Evolutionary conservation across 2,113 vertebrate genomes (phyloP).

Genomic region (Carassius gibelio): DNA sequence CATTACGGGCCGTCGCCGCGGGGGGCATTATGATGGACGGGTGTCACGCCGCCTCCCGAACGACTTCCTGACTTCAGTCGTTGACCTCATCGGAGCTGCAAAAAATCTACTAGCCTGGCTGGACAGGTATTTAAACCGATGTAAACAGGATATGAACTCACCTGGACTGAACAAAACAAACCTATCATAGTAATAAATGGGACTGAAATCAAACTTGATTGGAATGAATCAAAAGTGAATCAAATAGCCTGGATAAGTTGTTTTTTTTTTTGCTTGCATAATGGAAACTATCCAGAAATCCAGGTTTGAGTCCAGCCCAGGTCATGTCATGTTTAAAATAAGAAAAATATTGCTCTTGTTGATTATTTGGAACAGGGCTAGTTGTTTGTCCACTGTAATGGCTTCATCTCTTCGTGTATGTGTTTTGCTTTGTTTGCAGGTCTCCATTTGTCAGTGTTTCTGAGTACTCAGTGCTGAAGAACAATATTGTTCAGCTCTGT

Average conservation of each 20-base stretch:
- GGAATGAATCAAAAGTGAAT: not conserved
- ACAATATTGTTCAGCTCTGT: conserved; percentile 85
- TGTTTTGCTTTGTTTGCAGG: conserved; percentile 66
- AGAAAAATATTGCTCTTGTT: not conserved
- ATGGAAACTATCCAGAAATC: not conserved
- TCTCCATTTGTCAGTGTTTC: conserved; percentile 85
- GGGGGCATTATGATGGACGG: conserved; percentile 78
- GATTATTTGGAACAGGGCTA: too few species aligned
- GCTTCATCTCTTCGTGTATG: conserved; percentile 7
- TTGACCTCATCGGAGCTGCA: conserved; percentile 82
- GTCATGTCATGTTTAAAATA: conserved; percentile 10
- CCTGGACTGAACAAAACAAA: not conserved
- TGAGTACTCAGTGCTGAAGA: conserved; percentile 86
- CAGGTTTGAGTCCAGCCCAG: not conserved
- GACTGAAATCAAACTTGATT: not conserved
- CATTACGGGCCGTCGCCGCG: conserved; percentile 79
- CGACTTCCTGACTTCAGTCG: conserved; percentile 80
- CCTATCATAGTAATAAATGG: not conserved
- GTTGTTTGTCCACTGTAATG: too few species aligned
- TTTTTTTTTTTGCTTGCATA: not conserved
- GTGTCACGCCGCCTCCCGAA: conserved; percentile 78
- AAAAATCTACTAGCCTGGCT: conserved; percentile 84
- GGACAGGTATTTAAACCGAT: conserved; percentile 76
- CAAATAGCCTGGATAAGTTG: not conserved
- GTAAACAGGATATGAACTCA: not conserved